Base-by-base conservation (phyloP, 2,888 invertebrate genomes). In the Drosophila mettleri region DNA sequence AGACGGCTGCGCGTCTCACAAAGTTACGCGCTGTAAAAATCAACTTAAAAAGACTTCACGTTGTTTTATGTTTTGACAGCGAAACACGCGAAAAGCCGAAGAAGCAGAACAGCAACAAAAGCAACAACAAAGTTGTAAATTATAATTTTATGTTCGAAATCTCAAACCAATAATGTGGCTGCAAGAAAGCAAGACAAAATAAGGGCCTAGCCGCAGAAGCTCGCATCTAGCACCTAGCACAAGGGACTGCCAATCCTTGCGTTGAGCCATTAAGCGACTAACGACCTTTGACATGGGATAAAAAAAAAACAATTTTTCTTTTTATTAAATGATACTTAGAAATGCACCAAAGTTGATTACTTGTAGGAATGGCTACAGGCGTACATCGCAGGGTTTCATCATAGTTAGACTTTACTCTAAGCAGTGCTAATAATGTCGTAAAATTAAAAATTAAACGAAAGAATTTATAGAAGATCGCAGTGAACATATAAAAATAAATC, bases 41-140 rank as follows among this genome's bases (percentile, higher is more conserved):
- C 86, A 86, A 80, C 80, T 85, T 87, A 62, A 86, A 72, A 72
- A 66, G 85, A 74, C 88, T 87, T 71, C 83, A 86, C 78, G 86
- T 82, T 76, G 86, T 85, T 87, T 87, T 87, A 84, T 87, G 88
- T 62, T 69, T 80, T 73, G 78, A 64, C 78, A 75, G 66, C 60
- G 12, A 22, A 54, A 64, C 18, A 55, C 34, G 48, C 38, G 18
- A 31, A 29, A 20, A 12, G 20, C 18, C 31, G 48, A 14, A n/a
- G 48, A 18, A 48, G 20, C 52, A 27, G 8, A 46, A 14, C 36
- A 51, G 14, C 24, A 49, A 3, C 20, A 14, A 14, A 8, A 41
- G 14, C 68, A 72, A 68, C 83, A 81, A 88, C 86, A 89, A 88
- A 88, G 90, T 89, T 87, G 88, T 89, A 89, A 89, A 89, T 90